Base-by-base conservation (phyloP, 2,797 vertebrate genomes). In the Poecilia wingei region DNA sequence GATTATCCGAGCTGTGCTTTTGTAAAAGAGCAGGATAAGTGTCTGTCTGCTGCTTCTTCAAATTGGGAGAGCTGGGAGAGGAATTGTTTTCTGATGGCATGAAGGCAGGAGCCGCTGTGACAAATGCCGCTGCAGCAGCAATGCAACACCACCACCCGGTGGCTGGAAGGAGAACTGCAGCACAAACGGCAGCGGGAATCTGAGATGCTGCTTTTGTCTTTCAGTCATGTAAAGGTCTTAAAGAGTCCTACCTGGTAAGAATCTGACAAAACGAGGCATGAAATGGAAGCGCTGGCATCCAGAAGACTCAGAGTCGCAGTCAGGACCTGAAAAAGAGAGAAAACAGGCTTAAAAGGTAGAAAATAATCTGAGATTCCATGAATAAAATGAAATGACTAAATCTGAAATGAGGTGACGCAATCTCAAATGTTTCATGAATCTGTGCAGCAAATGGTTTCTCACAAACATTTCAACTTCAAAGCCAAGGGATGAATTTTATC, bases 181-280 rank as follows among this genome's bases (percentile, higher is more conserved):
- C 14, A 39, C 36, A 47, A 69, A 59, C 3, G 5, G 1, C 0
- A 25, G 73, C 36, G 1, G 1, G 9, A 1, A 33, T 1, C 57
- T 22, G 22, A 22, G 49, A 25, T 53, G 53, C 53, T n/a, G 25
- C 25, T 57, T 57, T 57, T 1, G 53, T 57, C n/a, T 0, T 68
- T 39, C 22, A 36, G 69, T 64, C 9, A 3, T 22, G 45, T 22
- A 82, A 6, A 22, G 22, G 10, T 36, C 12, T 64, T 68, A 4
- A 0, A 6, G 39, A 71, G 69, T 51, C 94, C 96, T 94, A 99
- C 98, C 98, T 43, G 98, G 98, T 83, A 99, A 90, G 92, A 99
- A 99, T 75, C 98, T 90, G 85, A 99, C 98, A 87, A 99, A 99
- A 47, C 98, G 97, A 0, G 98, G 98, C 97, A 99, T 98, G 93